These are phyloP conservation scores for Alaudala cheleensis DNA, from an alignment of 2,113 vertebrate genomes.

Conservation along the genomic window DNA sequence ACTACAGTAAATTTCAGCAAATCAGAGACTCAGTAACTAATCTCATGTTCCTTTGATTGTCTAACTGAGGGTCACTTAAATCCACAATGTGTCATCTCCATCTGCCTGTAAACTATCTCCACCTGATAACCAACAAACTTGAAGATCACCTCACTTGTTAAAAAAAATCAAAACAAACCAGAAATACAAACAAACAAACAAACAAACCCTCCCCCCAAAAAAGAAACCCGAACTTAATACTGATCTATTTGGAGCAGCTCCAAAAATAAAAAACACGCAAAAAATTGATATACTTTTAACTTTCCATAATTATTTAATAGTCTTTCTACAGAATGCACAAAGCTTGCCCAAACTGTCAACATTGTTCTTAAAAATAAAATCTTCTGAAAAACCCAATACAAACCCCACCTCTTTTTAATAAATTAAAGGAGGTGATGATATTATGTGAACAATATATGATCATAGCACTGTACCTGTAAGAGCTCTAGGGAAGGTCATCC, in stretches of 20 bases:
- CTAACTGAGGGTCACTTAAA: background rate
- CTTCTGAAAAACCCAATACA: background rate
- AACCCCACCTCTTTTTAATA: background rate
- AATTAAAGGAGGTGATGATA: fast-evolving
- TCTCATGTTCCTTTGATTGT: background rate
- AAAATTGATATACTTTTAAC: background rate
- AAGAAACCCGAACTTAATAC: background rate
- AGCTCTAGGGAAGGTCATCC: background rate
- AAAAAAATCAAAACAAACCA: background rate
- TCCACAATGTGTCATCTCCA: background rate
- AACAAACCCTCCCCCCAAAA: no score
- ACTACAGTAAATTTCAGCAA: background rate
- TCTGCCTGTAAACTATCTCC: background rate
- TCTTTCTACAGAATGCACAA: background rate
- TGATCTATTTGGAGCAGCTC: background rate
- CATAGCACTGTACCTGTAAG: background rate
- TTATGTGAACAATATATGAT: background rate
- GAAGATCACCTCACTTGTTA: background rate
- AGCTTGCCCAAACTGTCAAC: background rate
- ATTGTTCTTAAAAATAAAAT: background rate
- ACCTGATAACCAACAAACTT: background rate
- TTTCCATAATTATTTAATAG: background rate
- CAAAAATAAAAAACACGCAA: background rate
- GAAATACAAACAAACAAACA: no score
- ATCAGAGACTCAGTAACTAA: background rate